These are phyloP conservation scores for Phoxinus dragarum DNA, from an alignment of 2,797 vertebrate species.

Conservation along the genomic window DNA sequence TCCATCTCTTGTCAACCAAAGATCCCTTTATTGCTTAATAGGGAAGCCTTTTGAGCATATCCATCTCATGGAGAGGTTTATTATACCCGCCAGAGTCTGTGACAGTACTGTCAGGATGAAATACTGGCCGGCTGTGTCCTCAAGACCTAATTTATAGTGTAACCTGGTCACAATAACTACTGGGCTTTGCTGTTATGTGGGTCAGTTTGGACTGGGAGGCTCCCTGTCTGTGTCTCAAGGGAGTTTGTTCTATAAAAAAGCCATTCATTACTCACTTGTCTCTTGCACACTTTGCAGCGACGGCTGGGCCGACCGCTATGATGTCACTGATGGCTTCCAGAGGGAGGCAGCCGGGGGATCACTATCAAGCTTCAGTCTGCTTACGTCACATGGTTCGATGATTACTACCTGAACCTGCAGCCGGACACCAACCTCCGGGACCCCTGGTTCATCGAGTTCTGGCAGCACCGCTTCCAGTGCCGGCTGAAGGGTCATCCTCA, in stretches of 20 bases:
- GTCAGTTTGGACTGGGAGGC: conserved; percentile 40
- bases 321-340: conserved; percentile 95
- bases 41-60: neutral
- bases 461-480: conserved; percentile 99
- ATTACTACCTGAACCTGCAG: conserved; percentile 94
- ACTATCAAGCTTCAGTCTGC: conserved; percentile 98
- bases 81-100: neutral
- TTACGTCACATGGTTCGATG: conserved; percentile 96
- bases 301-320: conserved; percentile 97
- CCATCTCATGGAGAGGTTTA: conserved; percentile 16
- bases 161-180: conserved; percentile 41
- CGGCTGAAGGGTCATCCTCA: conserved; percentile 87
- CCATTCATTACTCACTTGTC: neutral
- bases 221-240: conserved; percentile 26
- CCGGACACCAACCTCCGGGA: conserved; percentile 92
- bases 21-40: conserved; percentile 9
- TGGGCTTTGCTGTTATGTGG: conserved; percentile 35
- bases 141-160: conserved; percentile 38
- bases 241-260: conserved; percentile 18
- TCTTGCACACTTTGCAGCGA: conserved; percentile 78
- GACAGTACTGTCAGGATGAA: conserved; percentile 30
- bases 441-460: conserved; percentile 98
- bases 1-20: neutral
- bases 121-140: conserved; percentile 24
- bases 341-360: conserved; percentile 93